Conservation (phyloP, 2,113 vertebrate genomes). For the Labrus mixtus region DNA sequence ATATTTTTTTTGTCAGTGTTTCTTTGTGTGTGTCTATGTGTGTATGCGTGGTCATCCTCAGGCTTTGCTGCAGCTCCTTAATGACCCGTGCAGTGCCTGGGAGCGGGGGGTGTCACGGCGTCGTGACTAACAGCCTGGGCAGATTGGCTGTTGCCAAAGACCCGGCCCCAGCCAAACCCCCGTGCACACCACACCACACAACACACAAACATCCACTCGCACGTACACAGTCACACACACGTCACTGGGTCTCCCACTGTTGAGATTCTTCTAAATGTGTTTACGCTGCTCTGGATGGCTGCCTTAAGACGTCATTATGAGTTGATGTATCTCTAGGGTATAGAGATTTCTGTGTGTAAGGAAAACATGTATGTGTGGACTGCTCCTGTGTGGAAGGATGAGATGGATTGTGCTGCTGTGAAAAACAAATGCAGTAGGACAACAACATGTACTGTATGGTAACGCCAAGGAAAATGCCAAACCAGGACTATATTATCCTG, state of each 20-base stretch:
- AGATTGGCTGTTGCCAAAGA: constrained; percentile 64
- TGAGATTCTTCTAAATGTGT: constrained; percentile 69
- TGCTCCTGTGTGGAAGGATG: constrained; percentile 35
- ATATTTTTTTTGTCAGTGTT: constrained; percentile 42
- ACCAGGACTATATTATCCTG: constrained; percentile 15
- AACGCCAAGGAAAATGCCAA: constrained; percentile 11
- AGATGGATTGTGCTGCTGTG: constrained; percentile 44
- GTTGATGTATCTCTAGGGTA: constrained; percentile 61
- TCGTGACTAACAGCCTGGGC: constrained; percentile 75
- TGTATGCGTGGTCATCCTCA: constrained; percentile 49
- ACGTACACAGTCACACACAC: constrained; percentile 14
- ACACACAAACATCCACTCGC: background rate
- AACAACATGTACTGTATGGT: constrained; percentile 9
- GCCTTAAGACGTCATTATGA: constrained; percentile 69
- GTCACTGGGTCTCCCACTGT: constrained; percentile 44
- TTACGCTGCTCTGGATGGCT: constrained; percentile 69
- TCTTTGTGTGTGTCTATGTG: constrained; percentile 20
- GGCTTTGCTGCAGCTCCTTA: constrained; percentile 70
- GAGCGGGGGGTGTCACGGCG: constrained; percentile 61
- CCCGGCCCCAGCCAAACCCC: constrained; percentile 42
- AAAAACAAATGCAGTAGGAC: constrained; percentile 4
- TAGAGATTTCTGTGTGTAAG: constrained; percentile 26
- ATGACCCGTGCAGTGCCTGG: constrained; percentile 74
- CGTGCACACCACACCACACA: constrained; percentile 3
- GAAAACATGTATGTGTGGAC: constrained; percentile 26